Evolutionary conservation across 53 echinoderm and acorn worm species (phyloP).

Genomic region (Glandiceps talaboti): DNA sequence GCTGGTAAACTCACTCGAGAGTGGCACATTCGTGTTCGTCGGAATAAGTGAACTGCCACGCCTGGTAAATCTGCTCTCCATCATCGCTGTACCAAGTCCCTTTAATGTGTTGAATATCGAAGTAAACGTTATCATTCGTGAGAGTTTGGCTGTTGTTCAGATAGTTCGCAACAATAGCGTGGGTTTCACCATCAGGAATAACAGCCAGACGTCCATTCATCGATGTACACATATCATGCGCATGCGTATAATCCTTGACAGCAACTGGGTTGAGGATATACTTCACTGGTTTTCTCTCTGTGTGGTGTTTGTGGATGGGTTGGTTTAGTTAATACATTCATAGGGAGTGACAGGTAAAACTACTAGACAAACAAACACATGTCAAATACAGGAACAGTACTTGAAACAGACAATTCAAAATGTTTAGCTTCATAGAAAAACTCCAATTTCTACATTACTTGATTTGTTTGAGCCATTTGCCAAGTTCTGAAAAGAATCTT

Average conservation of each 20-base stretch:
- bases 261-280: background rate
- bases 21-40: background rate
- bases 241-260: background rate
- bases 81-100: background rate
- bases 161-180: background rate
- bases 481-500: too few relatives aligned
- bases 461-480: too few relatives aligned
- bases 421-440: too few relatives aligned
- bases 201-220: background rate
- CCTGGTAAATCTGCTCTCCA: background rate
- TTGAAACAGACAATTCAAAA: too few relatives aligned
- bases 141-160: background rate
- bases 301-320: too few relatives aligned
- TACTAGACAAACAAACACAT: too few relatives aligned
- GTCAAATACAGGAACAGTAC: too few relatives aligned
- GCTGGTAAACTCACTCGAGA: background rate
- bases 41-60: background rate
- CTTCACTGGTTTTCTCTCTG: background rate
- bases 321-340: too few relatives aligned
- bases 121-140: background rate
- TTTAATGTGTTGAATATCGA: background rate
- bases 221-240: background rate
- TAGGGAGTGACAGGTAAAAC: too few relatives aligned
- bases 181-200: background rate
- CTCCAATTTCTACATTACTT: too few relatives aligned